phyloP scores from a whole-genome alignment of 2,888 invertebrate genomes.

The Melanchra persicariae region DNA sequence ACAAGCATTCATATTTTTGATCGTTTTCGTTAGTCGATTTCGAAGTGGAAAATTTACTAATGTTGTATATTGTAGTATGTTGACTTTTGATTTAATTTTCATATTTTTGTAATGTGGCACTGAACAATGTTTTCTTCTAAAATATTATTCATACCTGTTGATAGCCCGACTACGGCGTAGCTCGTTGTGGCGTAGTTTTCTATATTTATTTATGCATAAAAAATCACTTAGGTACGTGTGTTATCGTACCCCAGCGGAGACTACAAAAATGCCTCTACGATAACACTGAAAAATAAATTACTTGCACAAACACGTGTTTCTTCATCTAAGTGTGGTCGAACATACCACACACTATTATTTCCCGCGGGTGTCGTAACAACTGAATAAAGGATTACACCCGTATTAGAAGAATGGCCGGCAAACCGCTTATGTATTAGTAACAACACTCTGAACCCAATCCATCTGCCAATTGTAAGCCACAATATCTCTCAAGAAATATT shows the following conservation, averaged over 20 bases:
- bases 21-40: too few relatives aligned
- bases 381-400: conserved; percentile 57
- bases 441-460: conserved; percentile 20
- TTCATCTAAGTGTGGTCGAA: conserved; percentile 41
- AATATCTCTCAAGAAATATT: conserved; percentile 26
- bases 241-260: background rate
- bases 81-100: background rate
- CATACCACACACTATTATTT: conserved; percentile 47
- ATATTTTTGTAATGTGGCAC: background rate
- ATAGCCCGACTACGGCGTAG: background rate
- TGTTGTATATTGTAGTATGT: too few relatives aligned
- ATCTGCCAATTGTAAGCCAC: conserved; percentile 34
- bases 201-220: conserved; percentile 10
- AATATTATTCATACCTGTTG: conserved; percentile 7
- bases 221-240: conserved; percentile 8
- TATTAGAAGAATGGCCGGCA: conserved; percentile 45
- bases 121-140: background rate
- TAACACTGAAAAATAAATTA: conserved; percentile 42
- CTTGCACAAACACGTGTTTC: conserved; percentile 23
- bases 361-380: conserved; percentile 54
- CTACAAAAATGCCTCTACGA: conserved; percentile 14
- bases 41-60: too few relatives aligned
- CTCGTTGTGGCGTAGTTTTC: background rate
- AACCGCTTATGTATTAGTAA: conserved; percentile 49
- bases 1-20: background rate